Percentiles rank a stretch among this genome's conserved stretches.
Evolutionary conservation across 2,888 invertebrate species (phyloP).

Genomic region (Lamellibrachia satsuma): DNA sequence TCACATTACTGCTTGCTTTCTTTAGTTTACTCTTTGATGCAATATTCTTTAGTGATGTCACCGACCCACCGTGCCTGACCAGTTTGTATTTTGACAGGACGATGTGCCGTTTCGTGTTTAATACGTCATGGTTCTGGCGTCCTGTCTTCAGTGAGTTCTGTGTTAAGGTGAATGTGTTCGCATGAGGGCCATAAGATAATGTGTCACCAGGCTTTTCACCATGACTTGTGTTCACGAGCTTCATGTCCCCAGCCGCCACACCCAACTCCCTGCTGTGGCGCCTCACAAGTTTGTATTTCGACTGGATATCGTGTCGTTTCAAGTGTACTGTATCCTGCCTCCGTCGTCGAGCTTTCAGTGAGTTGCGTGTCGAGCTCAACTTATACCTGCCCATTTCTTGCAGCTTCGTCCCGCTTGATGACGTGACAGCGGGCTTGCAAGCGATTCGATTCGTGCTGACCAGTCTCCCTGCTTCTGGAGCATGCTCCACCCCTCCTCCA

Average conservation of each 20-base stretch:
- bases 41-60: neutral
- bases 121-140: neutral
- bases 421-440: neutral
- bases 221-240: neutral
- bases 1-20: neutral
- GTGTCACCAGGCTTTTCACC: neutral
- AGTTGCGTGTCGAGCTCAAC: neutral
- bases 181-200: neutral
- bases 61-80: neutral
- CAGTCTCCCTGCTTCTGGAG: neutral
- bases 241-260: neutral
- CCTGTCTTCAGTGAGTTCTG: neutral
- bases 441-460: neutral
- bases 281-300: neutral
- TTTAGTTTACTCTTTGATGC: neutral
- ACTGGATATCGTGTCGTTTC: neutral
- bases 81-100: constrained; percentile 3
- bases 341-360: neutral
- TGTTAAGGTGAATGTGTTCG: neutral
- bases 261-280: neutral
- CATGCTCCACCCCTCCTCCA: neutral
- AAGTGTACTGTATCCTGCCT: neutral
- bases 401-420: neutral
- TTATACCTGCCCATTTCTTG: neutral
- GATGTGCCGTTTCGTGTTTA: neutral